Evolutionary conservation across 2,113 vertebrate genomes (phyloP).

Genomic region (Cisticola juncidis): DNA sequence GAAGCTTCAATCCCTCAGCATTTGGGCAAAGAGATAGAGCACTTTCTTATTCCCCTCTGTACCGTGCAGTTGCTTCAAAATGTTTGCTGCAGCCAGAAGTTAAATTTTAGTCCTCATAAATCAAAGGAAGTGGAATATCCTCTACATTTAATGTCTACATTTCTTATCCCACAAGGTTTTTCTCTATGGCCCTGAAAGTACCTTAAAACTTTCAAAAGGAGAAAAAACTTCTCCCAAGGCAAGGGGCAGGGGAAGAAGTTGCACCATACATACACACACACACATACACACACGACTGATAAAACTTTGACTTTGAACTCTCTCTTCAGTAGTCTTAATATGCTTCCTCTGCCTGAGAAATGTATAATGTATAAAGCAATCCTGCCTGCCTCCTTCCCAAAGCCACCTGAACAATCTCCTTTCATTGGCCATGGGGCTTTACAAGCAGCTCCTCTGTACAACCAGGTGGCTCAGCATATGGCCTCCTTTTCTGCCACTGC

Average conservation of each 20-base stretch:
- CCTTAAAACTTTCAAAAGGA: constrained; percentile 20
- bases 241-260: neutral
- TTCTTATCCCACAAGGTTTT: neutral
- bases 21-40: neutral
- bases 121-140: constrained; percentile 26
- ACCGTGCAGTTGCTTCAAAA: neutral
- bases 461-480: neutral
- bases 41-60: neutral
- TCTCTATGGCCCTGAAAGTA: neutral
- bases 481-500: neutral
- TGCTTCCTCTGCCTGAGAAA: constrained; percentile 33
- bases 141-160: neutral
- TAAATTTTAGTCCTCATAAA: neutral
- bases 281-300: neutral
- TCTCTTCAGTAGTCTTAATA: constrained; percentile 32
- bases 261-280: neutral
- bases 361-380: constrained; percentile 31
- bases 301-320: constrained; percentile 49
- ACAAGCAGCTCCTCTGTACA: neutral
- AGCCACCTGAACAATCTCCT: constrained; percentile 69
- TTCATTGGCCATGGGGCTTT: constrained; percentile 64
- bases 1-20: neutral
- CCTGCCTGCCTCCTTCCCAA: constrained; percentile 33
- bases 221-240: neutral
- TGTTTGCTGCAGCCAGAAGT: neutral